These are phyloP conservation scores for Ectobius pallidus DNA, from an alignment of 2,888 invertebrate genomes.

Conservation along the genomic window DNA sequence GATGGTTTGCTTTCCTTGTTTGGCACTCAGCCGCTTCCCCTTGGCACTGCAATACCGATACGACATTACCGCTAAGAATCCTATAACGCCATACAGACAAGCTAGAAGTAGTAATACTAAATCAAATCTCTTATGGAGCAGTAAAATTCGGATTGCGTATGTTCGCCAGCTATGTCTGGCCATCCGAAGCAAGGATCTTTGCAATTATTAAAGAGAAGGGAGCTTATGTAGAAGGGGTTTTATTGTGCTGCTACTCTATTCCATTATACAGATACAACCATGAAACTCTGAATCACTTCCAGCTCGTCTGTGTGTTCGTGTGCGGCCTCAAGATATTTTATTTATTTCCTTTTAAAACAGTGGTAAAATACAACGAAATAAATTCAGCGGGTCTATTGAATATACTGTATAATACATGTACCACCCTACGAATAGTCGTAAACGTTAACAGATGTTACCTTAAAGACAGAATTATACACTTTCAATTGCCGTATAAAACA, in stretches of 20 bases:
- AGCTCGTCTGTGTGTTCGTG: background rate
- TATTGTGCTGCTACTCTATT: background rate
- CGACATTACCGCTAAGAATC: background rate
- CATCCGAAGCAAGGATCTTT: constrained; percentile 22
- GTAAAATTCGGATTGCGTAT: constrained; percentile 39
- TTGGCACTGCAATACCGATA: background rate
- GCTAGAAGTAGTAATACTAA: constrained; percentile 31
- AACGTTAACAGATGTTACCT: too few species aligned
- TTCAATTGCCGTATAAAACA: too few species aligned
- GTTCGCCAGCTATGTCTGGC: background rate
- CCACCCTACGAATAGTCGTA: too few species aligned
- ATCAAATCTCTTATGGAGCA: constrained; percentile 40
- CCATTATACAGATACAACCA: background rate
- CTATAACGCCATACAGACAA: too few species aligned
- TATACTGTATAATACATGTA: too few species aligned
- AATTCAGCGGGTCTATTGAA: too few species aligned
- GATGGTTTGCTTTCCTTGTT: background rate
- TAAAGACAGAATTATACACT: too few species aligned
- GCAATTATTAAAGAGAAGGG: constrained; percentile 34
- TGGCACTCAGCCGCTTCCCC: background rate
- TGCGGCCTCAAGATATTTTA: background rate
- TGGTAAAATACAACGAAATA: background rate
- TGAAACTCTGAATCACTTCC: background rate
- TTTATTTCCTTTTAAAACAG: background rate
- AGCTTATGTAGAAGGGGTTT: background rate